These are phyloP conservation scores for Falco peregrinus DNA, from an alignment of 2,797 vertebrate species.

Conservation along the genomic window DNA sequence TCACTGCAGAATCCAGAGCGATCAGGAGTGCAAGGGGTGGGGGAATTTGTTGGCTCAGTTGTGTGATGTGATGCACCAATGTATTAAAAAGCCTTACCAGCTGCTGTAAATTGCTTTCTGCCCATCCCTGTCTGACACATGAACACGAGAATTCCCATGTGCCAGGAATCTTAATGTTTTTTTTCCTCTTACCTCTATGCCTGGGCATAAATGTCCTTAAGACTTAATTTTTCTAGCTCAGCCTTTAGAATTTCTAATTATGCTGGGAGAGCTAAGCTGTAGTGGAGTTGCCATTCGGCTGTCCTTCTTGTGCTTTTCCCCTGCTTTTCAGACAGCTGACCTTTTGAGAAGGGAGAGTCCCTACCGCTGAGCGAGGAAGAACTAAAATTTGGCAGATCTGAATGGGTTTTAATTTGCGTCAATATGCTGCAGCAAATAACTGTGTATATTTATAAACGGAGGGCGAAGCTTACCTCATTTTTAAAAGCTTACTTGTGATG, in stretches of 20 bases:
- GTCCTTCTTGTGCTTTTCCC: neutral
- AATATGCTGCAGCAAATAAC: neutral
- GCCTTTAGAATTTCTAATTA: slow-evolving; percentile 3
- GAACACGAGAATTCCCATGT: slow-evolving; percentile 31
- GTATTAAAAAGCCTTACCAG: neutral
- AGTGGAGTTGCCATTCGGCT: neutral
- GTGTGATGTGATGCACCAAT: neutral
- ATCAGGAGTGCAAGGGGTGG: neutral
- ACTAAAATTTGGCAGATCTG: neutral
- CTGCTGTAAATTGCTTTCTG: slow-evolving; percentile 5
- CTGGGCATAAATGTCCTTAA: slow-evolving; percentile 15
- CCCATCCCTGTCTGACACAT: neutral
- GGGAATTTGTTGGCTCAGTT: neutral
- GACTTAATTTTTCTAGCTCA: slow-evolving; percentile 32
- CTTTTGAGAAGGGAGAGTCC: slow-evolving; percentile 4
- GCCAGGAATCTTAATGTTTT: slow-evolving; percentile 1
- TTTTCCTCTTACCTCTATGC: neutral
- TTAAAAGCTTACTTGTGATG: neutral
- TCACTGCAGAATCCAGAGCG: neutral
- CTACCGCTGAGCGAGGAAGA: neutral
- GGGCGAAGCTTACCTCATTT: neutral
- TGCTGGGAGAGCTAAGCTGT: neutral
- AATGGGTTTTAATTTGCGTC: neutral
- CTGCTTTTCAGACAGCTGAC: slow-evolving; percentile 7
- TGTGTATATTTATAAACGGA: neutral